A percentile compares a stretch with the other conserved stretches of the same genome.
These are phyloP conservation scores for Halcyon badia DNA, from an alignment of 2,797 vertebrate species.

Conservation along the genomic window DNA sequence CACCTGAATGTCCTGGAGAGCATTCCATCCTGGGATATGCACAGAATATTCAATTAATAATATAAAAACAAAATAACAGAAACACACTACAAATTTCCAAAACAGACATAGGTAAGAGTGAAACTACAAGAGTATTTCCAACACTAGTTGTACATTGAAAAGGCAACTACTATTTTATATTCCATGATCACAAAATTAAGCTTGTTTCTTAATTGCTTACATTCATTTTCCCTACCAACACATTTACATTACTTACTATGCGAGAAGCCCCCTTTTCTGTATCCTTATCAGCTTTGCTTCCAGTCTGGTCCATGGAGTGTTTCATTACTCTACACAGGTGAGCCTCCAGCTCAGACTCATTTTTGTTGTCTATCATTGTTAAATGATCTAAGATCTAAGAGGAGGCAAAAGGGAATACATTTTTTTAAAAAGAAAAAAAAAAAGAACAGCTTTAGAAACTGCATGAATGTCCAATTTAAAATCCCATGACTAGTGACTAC, in stretches of 20 bases:
- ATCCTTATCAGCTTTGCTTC: constrained; percentile 89
- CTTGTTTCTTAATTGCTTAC: background rate
- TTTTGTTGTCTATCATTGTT: constrained; percentile 98
- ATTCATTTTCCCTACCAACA: background rate
- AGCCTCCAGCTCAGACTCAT: constrained; percentile 95
- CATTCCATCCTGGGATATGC: background rate
- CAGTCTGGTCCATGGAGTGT: constrained; percentile 87
- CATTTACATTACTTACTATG: constrained; percentile 77
- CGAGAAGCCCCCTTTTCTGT: constrained; percentile 91
- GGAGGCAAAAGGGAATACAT: background rate
- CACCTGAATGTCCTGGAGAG: background rate
- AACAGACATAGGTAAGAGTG: background rate
- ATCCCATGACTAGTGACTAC: background rate
- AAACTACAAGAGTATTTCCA: background rate
- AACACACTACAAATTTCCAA: background rate
- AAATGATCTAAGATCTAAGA: constrained; percentile 94
- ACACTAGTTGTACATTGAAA: background rate
- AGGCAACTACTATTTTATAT: background rate
- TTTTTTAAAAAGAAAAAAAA: background rate
- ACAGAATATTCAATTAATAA: background rate
- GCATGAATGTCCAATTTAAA: background rate
- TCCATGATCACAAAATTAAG: background rate
- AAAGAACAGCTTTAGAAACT: background rate
- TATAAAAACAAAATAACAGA: background rate
- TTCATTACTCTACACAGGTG: constrained; percentile 93